Evolutionary conservation across 2,888 invertebrate genomes (phyloP).

Genomic region (Empis livida): DNA sequence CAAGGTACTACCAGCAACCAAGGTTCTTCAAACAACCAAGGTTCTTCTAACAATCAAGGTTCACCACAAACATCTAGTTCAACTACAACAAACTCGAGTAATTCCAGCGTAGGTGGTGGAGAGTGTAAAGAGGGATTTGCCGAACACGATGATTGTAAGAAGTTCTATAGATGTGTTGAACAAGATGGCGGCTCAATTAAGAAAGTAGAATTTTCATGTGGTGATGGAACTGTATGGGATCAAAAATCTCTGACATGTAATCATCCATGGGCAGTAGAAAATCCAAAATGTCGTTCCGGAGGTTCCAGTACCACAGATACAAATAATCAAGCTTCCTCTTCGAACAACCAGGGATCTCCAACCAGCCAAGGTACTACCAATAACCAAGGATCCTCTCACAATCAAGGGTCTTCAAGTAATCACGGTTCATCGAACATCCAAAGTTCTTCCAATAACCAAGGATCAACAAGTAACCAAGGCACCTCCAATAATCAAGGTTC

Average conservation of each 20-base stretch:
- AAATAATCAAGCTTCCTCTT: background rate
- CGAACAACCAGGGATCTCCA: no score
- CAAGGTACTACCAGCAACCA: conserved; percentile 12
- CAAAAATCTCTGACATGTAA: conserved; percentile 41
- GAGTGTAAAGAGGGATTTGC: conserved; percentile 34
- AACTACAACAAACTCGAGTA: no score
- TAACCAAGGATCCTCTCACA: conserved; percentile 9
- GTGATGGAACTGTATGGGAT: conserved; percentile 45
- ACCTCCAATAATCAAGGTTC: conserved; percentile 12
- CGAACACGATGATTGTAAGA: conserved; percentile 39
- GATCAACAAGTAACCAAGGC: conserved; percentile 4
- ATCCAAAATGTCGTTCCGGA: conserved; percentile 18
- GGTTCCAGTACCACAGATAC: background rate
- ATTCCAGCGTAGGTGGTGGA: conserved; percentile 20
- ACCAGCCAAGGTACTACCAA: conserved; percentile 6
- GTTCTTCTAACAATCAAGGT: conserved; percentile 3
- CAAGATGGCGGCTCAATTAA: conserved; percentile 35
- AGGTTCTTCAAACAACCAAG: conserved; percentile 3
- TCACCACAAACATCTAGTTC: no score
- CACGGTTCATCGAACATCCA: conserved; percentile 2
- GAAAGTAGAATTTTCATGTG: conserved; percentile 41
- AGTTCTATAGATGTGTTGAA: conserved; percentile 44
- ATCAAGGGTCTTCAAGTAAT: conserved; percentile 8
- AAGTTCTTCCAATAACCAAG: conserved; percentile 9
- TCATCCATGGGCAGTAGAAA: conserved; percentile 26